Conservation (phyloP, 2,888 invertebrate species). For the Pollenia griseotomentosa region DNA sequence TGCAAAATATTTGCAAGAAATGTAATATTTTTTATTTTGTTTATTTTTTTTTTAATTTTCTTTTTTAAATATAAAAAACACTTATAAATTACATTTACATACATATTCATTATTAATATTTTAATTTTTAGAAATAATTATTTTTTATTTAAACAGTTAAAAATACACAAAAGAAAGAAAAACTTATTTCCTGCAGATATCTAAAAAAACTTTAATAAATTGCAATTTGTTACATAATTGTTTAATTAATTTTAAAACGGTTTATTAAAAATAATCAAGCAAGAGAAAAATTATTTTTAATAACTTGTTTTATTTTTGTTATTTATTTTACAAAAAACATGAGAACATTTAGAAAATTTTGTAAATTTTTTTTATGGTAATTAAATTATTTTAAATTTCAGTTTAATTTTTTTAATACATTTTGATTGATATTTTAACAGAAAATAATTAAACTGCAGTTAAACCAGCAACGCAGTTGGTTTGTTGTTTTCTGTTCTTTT, state of each 20-base stretch:
- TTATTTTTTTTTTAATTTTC: constrained; percentile 34
- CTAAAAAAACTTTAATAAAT: constrained; percentile 18
- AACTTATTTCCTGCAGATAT: constrained; percentile 21
- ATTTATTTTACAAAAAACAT: constrained; percentile 15
- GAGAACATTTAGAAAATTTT: constrained; percentile 42
- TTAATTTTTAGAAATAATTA: not conserved
- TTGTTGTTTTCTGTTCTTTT: constrained; percentile 4
- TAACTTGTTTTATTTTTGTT: not conserved
- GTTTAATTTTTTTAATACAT: not conserved
- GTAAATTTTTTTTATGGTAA: constrained; percentile 5
- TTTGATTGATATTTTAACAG: not conserved
- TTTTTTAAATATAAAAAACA: constrained; percentile 66
- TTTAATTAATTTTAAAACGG: no score
- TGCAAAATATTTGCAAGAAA: constrained; percentile 50
- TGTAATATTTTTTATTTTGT: constrained; percentile 35
- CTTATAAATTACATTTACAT: constrained; percentile 58
- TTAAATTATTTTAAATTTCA: constrained; percentile 7
- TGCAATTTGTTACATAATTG: constrained; percentile 5
- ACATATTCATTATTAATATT: constrained; percentile 24
- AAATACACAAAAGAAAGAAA: constrained; percentile 13
- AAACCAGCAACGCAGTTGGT: constrained; percentile 63
- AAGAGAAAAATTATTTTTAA: constrained; percentile 9
- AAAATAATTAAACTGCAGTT: constrained; percentile 53
- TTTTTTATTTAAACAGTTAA: not conserved
- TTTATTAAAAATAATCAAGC: not conserved